Percentiles rank a stretch among this genome's conserved stretches.
These are phyloP conservation scores for Diadema setosum DNA, from an alignment of 35 echinoderm and acorn worm genomes.

Conservation along the genomic window DNA sequence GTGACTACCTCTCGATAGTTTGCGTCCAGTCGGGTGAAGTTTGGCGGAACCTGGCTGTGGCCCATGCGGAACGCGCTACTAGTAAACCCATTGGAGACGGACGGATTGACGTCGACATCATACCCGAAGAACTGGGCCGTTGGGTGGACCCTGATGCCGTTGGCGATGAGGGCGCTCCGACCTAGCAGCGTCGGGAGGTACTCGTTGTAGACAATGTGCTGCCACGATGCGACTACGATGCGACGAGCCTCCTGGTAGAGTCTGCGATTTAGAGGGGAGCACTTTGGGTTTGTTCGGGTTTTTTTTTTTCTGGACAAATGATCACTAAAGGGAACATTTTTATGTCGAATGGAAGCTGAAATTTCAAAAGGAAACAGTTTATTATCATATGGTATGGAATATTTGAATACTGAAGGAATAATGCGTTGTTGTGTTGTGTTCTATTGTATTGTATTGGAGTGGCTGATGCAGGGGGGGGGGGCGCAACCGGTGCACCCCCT, in stretches of 20 bases:
- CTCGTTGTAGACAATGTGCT: conserved; percentile 82
- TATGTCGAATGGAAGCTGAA: too few species aligned
- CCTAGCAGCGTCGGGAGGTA: conserved; percentile 75
- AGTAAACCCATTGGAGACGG: conserved; percentile 60
- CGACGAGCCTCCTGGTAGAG: conserved; percentile 66
- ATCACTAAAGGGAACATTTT: too few species aligned
- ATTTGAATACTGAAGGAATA: too few species aligned
- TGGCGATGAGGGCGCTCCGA: neutral
- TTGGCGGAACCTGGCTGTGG: conserved; percentile 66
- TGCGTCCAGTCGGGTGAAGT: neutral
- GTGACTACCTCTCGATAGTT: neutral
- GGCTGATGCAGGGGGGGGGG: too few species aligned
- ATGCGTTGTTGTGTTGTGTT: too few species aligned
- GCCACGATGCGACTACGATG: conserved; percentile 65
- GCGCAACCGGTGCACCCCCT: too few species aligned
- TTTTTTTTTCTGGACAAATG: too few species aligned
- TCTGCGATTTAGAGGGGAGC: too few species aligned
- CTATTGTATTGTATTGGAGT: too few species aligned
- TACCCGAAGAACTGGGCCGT: conserved; percentile 30
- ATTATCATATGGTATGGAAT: too few species aligned
- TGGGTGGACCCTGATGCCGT: conserved; percentile 16
- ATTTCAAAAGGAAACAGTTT: too few species aligned
- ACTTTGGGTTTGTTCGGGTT: too few species aligned
- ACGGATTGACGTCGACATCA: conserved; percentile 32
- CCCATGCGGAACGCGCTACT: conserved; percentile 72